Evolutionary conservation across 2,113 vertebrate species (phyloP), one percentile per base, ranked within the genome.

Genomic region (Oryzias javanicus): DNA sequence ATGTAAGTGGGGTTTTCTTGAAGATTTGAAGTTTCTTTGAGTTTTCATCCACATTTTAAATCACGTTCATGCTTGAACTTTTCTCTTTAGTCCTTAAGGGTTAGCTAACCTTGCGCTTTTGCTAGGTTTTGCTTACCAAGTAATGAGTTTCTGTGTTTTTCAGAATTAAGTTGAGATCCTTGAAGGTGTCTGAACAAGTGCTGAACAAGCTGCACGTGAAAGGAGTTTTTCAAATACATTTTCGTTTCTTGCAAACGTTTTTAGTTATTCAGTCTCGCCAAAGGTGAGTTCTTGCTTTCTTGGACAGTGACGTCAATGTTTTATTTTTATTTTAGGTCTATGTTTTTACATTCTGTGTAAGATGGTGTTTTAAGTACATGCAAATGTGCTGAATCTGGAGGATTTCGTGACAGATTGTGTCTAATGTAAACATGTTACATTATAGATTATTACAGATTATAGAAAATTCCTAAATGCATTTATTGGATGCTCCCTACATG

Each of bases 61-160:
- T 12, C 14, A 48, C 17, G 5, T 48, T 22, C 5, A 17, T 18
- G 8, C 4, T 55, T 17, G 25, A 49, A 10, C 10, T 2, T 1
- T 14, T 35, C 8, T 20, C n/a, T 2, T 14, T 25, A 42, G 46
- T 35, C 40, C 14, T 3, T n/a, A 4, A 14, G 1, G 19, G 47
- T 55, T 52, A 55, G 76, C 66, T 55, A 35, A 51, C 55, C 57
- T 22, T 64, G 59, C 3, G 46, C 40, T 72, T n/a, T 53, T 59
- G 72, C 77, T 75, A 73, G 46, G 62, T 57, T 71, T 27, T 25
- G 4, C 35, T 12, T 41, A 1, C 6, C 19, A 14, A 47, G n/a
- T 10, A 7, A 19, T 19, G 10, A 19, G 46, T 47, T 19, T n/a
- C 19, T 44, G 29, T 35, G 35, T 35, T 35, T 35, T 35, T 35